phyloP scores from a whole-genome alignment of 1,140 invertebrate species.

The Eumaeus atala region DNA sequence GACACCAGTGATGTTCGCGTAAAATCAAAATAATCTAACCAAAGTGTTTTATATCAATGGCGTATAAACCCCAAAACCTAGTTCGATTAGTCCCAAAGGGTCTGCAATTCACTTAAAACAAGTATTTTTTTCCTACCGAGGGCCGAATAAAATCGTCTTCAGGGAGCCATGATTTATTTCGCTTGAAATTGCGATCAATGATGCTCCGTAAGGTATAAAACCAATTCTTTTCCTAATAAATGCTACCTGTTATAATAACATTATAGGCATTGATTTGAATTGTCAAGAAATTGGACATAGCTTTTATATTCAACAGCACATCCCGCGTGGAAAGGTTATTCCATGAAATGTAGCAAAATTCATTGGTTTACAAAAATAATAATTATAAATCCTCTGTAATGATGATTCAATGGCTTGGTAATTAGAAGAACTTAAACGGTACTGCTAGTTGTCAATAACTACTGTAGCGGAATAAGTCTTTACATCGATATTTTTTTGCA shows the following conservation, averaged over 20 bases:
- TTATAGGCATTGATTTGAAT: not conserved
- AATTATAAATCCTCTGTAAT: too few relatives aligned
- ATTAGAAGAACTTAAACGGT: too few relatives aligned
- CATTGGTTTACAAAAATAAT: too few relatives aligned
- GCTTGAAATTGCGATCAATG: constrained; percentile 14
- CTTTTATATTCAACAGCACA: too few relatives aligned
- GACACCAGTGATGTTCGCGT: too few relatives aligned
- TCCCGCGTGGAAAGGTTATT: too few relatives aligned
- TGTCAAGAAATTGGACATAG: too few relatives aligned
- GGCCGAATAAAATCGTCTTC: constrained; percentile 32
- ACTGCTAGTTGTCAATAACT: too few relatives aligned
- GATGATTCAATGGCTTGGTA: too few relatives aligned
- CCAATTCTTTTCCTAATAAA: constrained; percentile 13
- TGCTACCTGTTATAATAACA: constrained; percentile 2
- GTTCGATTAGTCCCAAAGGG: constrained; percentile 31
- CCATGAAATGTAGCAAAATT: too few relatives aligned
- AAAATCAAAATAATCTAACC: not conserved
- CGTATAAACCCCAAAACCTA: constrained; percentile 15
- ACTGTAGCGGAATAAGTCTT: too few relatives aligned
- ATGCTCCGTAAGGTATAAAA: constrained; percentile 13
- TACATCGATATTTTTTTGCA: too few relatives aligned
- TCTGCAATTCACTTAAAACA: constrained; percentile 35
- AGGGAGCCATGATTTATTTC: constrained; percentile 32
- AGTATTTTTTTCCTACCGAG: constrained; percentile 29
- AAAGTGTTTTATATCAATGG: constrained; percentile 7